These are phyloP conservation scores for Periparus ater DNA, from an alignment of 2,797 vertebrate genomes.

Conservation along the genomic window DNA sequence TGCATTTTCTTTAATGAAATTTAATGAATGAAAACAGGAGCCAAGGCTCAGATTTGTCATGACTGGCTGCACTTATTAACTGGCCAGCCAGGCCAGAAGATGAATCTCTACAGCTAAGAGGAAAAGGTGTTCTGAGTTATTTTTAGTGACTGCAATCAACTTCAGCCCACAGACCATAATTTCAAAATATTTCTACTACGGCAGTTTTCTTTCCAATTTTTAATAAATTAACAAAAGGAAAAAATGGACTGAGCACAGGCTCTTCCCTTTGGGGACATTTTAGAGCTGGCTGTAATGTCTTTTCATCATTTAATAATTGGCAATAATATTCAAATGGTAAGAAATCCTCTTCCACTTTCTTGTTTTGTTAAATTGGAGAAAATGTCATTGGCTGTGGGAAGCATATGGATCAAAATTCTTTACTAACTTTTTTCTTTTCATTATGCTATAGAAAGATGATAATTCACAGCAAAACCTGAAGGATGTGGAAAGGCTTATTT, in stretches of 20 bases:
- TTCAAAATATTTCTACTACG: background rate
- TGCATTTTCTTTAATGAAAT: background rate
- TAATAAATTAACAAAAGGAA: background rate
- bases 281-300: background rate
- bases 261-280: background rate
- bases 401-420: background rate
- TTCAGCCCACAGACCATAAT: background rate
- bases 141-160: background rate
- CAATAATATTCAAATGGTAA: conserved; percentile 16
- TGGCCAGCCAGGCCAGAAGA: background rate
- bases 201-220: background rate
- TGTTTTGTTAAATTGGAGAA: background rate
- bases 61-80: background rate
- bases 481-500: background rate
- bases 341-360: background rate
- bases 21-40: background rate
- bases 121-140: background rate
- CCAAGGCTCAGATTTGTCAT: background rate
- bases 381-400: conserved; percentile 3
- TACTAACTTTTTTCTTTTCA: background rate
- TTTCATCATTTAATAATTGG: conserved; percentile 9
- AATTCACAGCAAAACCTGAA: background rate
- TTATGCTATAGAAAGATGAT: background rate
- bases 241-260: background rate
- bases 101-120: background rate